Evolutionary conservation across 2,797 vertebrate genomes (phyloP).

Genomic region (Distichodus sexfasciatus): DNA sequence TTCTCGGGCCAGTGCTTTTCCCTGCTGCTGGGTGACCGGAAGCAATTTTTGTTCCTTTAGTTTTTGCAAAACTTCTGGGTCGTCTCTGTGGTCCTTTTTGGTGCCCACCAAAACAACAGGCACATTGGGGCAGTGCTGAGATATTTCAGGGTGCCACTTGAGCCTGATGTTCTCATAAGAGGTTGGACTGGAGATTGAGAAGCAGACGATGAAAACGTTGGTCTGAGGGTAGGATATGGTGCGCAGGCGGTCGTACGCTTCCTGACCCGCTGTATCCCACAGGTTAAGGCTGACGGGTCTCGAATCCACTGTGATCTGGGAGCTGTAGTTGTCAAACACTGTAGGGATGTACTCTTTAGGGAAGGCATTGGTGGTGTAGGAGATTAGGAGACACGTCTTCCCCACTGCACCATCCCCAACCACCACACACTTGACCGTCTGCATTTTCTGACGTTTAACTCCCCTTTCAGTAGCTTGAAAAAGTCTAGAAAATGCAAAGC

Average conservation of each 20-base stretch:
- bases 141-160: constrained; percentile 84
- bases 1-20: constrained; percentile 73
- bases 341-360: constrained; percentile 87
- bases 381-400: constrained; percentile 85
- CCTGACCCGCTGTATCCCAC: constrained; percentile 82
- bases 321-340: constrained; percentile 86
- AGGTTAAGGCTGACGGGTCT: constrained; percentile 78
- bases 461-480: constrained; percentile 57
- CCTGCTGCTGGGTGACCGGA: constrained; percentile 78
- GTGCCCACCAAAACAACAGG: constrained; percentile 84
- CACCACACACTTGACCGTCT: constrained; percentile 86
- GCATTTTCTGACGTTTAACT: constrained; percentile 63
- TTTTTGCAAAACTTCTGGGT: constrained; percentile 74
- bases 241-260: constrained; percentile 81
- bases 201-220: constrained; percentile 85
- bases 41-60: constrained; percentile 80
- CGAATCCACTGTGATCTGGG: constrained; percentile 77
- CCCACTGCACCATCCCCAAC: constrained; percentile 84
- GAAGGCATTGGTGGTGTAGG: constrained; percentile 85
- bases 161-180: constrained; percentile 83
- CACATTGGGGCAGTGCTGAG: constrained; percentile 80
- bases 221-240: constrained; percentile 81
- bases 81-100: constrained; percentile 81
- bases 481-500: neutral
- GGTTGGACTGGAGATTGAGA: constrained; percentile 79